Percentiles rank a stretch among this genome's conserved stretches.
Conservation (phyloP, 2,797 vertebrate genomes). For the Halcyon badia region DNA sequence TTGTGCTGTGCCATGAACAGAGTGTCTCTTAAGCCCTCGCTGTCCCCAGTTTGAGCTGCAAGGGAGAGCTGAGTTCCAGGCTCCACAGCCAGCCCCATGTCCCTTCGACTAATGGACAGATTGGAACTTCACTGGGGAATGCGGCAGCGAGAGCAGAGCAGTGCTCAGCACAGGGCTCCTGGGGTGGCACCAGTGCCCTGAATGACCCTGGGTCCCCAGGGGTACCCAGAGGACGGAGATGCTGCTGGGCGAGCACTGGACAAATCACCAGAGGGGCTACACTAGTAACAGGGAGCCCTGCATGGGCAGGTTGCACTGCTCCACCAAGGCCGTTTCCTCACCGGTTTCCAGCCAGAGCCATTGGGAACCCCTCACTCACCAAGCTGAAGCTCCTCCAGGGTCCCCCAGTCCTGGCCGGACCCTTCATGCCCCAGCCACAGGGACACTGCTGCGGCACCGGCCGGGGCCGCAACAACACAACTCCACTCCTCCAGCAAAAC, state of each 20-base stretch:
- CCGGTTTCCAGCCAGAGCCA: neutral
- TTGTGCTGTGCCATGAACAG: fast-evolving
- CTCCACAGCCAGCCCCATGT: fast-evolving
- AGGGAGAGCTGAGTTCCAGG: fast-evolving
- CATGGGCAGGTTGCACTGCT: fast-evolving
- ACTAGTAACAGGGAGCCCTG: neutral
- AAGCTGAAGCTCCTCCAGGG: neutral
- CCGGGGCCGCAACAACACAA: neutral
- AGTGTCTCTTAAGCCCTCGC: fast-evolving
- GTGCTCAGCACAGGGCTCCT: neutral
- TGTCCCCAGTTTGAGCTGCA: fast-evolving
- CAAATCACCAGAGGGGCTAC: neutral
- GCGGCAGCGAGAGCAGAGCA: fast-evolving
- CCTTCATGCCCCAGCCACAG: neutral
- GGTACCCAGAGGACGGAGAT: neutral
- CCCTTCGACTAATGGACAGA: fast-evolving
- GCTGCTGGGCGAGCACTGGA: fast-evolving
- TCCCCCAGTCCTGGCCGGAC: neutral
- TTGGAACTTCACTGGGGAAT: neutral
- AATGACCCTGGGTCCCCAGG: too few relatives aligned
- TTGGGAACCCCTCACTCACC: fast-evolving
- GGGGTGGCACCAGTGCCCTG: too few relatives aligned
- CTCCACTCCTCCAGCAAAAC: neutral
- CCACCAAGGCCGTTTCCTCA: neutral
- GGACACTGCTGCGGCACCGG: fast-evolving